phyloP scores from a whole-genome alignment of 2,888 invertebrate genomes.

The Chydorus sphaericus region DNA sequence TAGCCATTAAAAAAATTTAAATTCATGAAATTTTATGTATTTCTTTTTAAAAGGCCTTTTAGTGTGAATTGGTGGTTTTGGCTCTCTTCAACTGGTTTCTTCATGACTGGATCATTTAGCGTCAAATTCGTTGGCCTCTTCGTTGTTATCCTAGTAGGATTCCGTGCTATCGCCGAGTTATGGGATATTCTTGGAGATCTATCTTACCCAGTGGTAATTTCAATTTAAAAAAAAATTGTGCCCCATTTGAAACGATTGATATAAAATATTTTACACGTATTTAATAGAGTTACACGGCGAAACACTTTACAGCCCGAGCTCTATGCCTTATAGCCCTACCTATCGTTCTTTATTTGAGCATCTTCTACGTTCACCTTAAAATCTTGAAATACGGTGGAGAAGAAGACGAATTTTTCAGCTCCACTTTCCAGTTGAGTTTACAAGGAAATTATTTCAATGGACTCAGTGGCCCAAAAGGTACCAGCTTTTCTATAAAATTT shows the following conservation, averaged over 20 bases:
- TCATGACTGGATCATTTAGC: slow-evolving; percentile 75
- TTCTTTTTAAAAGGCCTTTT: slow-evolving; percentile 41
- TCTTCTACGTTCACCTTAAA: slow-evolving; percentile 79
- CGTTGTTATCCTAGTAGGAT: slow-evolving; percentile 69
- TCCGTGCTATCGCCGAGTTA: slow-evolving; percentile 70
- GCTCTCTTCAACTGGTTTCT: slow-evolving; percentile 65
- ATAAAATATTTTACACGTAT: slow-evolving; percentile 18
- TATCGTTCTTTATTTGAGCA: slow-evolving; percentile 57
- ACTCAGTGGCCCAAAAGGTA: slow-evolving; percentile 69
- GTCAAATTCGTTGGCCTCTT: slow-evolving; percentile 95
- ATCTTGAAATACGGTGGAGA: slow-evolving; percentile 79
- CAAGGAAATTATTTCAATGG: slow-evolving; percentile 85
- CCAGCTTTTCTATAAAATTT: too few species aligned
- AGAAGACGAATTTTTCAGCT: slow-evolving; percentile 96
- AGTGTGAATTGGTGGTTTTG: slow-evolving; percentile 62
- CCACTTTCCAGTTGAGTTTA: slow-evolving; percentile 84
- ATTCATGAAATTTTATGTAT: background rate
- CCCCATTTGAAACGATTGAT: background rate
- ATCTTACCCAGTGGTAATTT: slow-evolving; percentile 59
- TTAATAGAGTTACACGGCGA: slow-evolving; percentile 47
- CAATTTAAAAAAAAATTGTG: background rate
- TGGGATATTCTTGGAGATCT: slow-evolving; percentile 82
- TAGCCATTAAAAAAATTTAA: too few species aligned
- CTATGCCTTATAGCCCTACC: slow-evolving; percentile 74
- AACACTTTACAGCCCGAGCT: slow-evolving; percentile 69